Conservation (phyloP, 2,888 invertebrate genomes). For the Bellardia bayeri region DNA sequence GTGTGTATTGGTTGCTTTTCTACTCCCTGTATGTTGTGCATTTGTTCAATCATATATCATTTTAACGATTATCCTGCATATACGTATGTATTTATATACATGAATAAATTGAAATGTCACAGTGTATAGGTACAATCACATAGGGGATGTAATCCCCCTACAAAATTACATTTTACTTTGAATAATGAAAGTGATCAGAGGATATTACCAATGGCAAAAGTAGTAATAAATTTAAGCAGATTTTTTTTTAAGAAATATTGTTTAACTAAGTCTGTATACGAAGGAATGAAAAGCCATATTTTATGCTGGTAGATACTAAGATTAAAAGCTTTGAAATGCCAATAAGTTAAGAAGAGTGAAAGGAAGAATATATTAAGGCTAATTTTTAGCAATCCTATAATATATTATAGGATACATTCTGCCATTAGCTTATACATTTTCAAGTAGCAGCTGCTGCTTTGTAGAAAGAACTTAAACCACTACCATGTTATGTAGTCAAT, state of each 20-base stretch:
- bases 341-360: too few species aligned
- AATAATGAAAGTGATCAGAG: neutral
- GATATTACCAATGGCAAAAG: neutral
- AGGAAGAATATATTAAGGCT: too few species aligned
- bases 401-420: too few species aligned
- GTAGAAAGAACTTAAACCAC: too few species aligned
- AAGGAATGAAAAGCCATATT: too few species aligned
- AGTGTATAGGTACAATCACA: neutral
- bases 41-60: slow-evolving; percentile 56
- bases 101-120: slow-evolving; percentile 44
- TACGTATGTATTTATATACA: neutral
- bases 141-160: slow-evolving; percentile 1
- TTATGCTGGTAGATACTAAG: too few species aligned
- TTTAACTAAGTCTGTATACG: too few species aligned
- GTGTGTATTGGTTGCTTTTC: neutral
- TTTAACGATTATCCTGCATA: slow-evolving; percentile 53
- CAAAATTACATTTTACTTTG: neutral
- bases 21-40: slow-evolving; percentile 10
- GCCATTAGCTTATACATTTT: too few species aligned
- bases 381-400: too few species aligned
- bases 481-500: neutral
- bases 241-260: too few species aligned
- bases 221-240: neutral
- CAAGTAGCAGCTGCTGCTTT: too few species aligned
- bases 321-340: too few species aligned